phyloP scores from a whole-genome alignment of 2,888 invertebrate genomes.

The Mayetiola destructor region DNA sequence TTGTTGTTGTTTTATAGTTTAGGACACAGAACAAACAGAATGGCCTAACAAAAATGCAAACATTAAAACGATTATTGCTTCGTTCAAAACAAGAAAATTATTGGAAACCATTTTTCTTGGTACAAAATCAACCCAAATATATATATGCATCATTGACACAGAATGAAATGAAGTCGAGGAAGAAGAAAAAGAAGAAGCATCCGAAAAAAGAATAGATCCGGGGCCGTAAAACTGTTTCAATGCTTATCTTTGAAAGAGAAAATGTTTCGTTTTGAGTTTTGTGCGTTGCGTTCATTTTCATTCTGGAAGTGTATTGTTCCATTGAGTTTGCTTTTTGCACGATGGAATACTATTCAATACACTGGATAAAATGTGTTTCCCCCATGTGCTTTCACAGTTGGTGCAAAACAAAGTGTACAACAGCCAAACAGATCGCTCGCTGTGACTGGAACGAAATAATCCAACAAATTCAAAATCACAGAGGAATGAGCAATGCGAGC shows the following conservation, averaged over 20 bases:
- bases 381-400: conserved; percentile 8
- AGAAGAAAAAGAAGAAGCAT: background rate
- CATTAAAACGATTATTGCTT: conserved; percentile 12
- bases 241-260: too few relatives aligned
- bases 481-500: too few relatives aligned
- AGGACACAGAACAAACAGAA: background rate
- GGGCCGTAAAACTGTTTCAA: too few relatives aligned
- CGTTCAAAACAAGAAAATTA: background rate
- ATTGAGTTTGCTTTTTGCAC: too few relatives aligned
- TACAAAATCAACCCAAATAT: background rate
- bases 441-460: background rate
- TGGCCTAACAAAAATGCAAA: background rate
- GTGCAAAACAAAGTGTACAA: conserved; percentile 11
- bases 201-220: too few relatives aligned
- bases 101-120: conserved; percentile 2
- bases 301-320: too few relatives aligned
- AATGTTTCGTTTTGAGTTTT: too few relatives aligned
- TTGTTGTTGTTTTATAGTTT: too few relatives aligned
- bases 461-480: background rate
- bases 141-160: background rate
- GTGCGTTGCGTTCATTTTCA: too few relatives aligned
- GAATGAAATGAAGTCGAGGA: background rate
- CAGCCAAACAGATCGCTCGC: background rate
- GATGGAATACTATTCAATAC: background rate
- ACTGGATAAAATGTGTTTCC: conserved; percentile 3